Conservation (phyloP, 2,888 invertebrate species). For the Gastrophysa polygoni region DNA sequence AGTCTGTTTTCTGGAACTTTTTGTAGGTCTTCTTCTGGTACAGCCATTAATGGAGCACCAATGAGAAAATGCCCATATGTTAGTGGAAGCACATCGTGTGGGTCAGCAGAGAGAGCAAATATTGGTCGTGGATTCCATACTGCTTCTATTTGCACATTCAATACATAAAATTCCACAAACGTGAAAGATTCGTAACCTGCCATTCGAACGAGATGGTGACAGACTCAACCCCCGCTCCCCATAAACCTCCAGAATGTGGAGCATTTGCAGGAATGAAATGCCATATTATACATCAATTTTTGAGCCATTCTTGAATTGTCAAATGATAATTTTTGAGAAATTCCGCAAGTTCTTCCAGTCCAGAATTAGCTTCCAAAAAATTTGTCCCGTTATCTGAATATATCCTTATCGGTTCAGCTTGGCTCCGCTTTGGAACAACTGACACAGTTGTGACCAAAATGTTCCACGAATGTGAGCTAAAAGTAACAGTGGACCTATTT, state of each 20-base stretch:
- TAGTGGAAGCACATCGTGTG: constrained; percentile 30
- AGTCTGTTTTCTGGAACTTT: constrained; percentile 22
- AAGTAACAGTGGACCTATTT: too few species aligned
- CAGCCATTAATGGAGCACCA: constrained; percentile 29
- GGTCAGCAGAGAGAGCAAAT: constrained; percentile 35
- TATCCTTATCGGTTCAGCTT: neutral
- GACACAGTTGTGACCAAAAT: too few species aligned
- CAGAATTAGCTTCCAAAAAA: constrained; percentile 21
- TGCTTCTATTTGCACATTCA: constrained; percentile 42
- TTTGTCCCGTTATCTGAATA: constrained; percentile 25
- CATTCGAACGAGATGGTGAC: constrained; percentile 39
- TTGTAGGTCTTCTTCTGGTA: constrained; percentile 31
- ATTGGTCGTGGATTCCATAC: constrained; percentile 45
- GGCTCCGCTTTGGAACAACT: too few species aligned
- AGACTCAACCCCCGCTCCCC: constrained; percentile 35
- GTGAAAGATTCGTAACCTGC: constrained; percentile 37
- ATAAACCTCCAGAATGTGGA: constrained; percentile 41
- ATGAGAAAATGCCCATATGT: constrained; percentile 43
- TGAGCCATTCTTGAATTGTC: neutral
- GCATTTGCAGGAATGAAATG: constrained; percentile 44
- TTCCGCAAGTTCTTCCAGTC: constrained; percentile 11
- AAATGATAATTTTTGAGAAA: constrained; percentile 1
- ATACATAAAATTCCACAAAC: constrained; percentile 43
- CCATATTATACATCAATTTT: constrained; percentile 39
- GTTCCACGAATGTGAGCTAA: too few species aligned